Conservation (phyloP, 1,140 invertebrate species). For the Kradibia gibbosae region DNA sequence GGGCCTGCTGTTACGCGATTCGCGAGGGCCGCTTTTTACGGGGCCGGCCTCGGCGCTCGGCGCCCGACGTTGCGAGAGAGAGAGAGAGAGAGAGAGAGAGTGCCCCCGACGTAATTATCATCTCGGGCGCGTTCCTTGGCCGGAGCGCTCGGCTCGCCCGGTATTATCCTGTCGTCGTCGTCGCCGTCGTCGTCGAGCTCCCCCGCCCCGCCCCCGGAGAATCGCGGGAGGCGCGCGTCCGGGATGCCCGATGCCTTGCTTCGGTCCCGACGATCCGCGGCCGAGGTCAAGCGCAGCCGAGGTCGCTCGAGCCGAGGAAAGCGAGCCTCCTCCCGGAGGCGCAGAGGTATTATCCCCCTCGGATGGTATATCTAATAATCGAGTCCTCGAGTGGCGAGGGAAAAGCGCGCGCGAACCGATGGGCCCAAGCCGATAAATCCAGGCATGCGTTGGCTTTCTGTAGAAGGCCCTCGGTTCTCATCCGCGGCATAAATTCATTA, state of each 20-base stretch:
- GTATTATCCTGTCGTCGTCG: too few species aligned
- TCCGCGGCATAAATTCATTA: neutral
- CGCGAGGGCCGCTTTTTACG: constrained; percentile 1
- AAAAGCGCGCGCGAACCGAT: neutral
- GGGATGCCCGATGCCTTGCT: too few species aligned
- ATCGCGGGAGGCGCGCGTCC: too few species aligned
- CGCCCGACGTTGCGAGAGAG: neutral
- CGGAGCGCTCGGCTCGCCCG: neutral
- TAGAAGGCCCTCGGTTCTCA: neutral
- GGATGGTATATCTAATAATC: neutral
- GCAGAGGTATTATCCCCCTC: too few species aligned
- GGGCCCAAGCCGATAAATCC: neutral
- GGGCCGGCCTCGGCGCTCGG: neutral
- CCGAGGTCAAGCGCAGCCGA: too few species aligned
- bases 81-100: too few species aligned
- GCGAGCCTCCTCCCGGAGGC: too few species aligned
- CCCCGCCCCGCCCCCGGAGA: too few species aligned
- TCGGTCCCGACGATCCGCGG: too few species aligned
- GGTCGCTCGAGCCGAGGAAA: too few species aligned
- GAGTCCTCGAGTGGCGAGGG: neutral
- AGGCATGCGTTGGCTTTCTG: neutral
- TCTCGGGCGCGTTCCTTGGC: neutral
- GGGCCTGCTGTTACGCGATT: neutral
- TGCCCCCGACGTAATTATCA: constrained; percentile 11
- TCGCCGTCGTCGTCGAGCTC: too few species aligned